Percentiles rank a stretch among this genome's conserved stretches.
Evolutionary conservation across 1,140 invertebrate genomes (phyloP).

Genomic region (Zophobas atratus): DNA sequence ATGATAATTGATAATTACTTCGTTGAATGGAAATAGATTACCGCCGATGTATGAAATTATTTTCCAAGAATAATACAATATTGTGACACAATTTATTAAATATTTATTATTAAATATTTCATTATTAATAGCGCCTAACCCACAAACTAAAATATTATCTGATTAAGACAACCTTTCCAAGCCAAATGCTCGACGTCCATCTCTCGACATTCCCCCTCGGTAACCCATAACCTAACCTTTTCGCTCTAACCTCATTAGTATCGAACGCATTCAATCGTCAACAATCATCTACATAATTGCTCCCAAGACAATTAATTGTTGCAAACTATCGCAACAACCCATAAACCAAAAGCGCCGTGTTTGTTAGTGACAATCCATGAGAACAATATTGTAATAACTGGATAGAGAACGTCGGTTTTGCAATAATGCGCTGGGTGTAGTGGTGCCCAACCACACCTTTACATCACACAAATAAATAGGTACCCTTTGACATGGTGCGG

Average conservation of each 20-base stretch:
- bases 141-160: too few relatives aligned
- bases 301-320: conserved; percentile 32
- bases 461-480: conserved; percentile 56
- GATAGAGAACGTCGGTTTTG: conserved; percentile 53
- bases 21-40: too few relatives aligned
- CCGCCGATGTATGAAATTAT: too few relatives aligned
- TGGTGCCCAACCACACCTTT: conserved; percentile 56
- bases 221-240: background rate
- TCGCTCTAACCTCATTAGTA: background rate
- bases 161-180: background rate
- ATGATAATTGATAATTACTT: too few relatives aligned
- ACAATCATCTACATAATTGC: conserved; percentile 30
- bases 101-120: too few relatives aligned
- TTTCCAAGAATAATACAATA: too few relatives aligned
- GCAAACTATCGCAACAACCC: conserved; percentile 29
- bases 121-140: too few relatives aligned
- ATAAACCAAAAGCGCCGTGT: conserved; percentile 39
- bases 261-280: background rate
- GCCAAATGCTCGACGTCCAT: background rate
- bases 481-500: conserved; percentile 57
- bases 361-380: conserved; percentile 52
- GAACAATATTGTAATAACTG: conserved; percentile 50
- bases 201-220: background rate
- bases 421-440: conserved; percentile 56
- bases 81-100: too few relatives aligned